Conservation (phyloP, 2,113 vertebrate species). For the Crotalus tigris region DNA sequence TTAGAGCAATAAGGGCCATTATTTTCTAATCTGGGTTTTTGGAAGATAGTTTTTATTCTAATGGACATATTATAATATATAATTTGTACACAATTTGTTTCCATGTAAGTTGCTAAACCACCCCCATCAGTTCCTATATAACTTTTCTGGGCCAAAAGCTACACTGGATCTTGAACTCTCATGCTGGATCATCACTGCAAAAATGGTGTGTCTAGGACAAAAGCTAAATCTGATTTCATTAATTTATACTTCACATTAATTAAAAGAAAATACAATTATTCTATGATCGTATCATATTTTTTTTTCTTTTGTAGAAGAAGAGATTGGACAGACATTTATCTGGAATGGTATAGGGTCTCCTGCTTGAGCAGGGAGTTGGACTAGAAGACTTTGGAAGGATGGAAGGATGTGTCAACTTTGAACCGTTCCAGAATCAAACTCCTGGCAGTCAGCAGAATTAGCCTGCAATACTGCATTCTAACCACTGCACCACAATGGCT, state of each 20-base stretch:
- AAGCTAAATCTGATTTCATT: neutral
- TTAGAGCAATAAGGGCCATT: neutral
- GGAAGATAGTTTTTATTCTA: neutral
- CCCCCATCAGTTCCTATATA: neutral
- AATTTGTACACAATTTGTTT: neutral
- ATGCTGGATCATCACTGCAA: neutral
- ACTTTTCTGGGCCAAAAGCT: neutral
- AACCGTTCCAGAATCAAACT: too few species aligned
- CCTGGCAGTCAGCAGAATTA: too few species aligned
- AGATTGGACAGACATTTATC: neutral
- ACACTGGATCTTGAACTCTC: neutral
- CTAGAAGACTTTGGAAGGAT: neutral
- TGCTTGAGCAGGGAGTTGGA: neutral
- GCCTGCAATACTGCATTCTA: too few species aligned
- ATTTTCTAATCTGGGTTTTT: neutral
- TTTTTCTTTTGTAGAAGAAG: neutral
- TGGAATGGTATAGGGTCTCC: neutral
- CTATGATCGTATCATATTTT: neutral
- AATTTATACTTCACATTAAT: neutral
- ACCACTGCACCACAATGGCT: too few species aligned
- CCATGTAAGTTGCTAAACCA: rapidly evolving
- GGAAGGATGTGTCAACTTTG: too few species aligned
- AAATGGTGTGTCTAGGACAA: neutral
- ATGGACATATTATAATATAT: neutral
- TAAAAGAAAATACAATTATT: neutral